Evolutionary conservation across 1,140 invertebrate species (phyloP), one percentile per base, ranked within the genome.

Genomic region (Cephus cinctus): DNA sequence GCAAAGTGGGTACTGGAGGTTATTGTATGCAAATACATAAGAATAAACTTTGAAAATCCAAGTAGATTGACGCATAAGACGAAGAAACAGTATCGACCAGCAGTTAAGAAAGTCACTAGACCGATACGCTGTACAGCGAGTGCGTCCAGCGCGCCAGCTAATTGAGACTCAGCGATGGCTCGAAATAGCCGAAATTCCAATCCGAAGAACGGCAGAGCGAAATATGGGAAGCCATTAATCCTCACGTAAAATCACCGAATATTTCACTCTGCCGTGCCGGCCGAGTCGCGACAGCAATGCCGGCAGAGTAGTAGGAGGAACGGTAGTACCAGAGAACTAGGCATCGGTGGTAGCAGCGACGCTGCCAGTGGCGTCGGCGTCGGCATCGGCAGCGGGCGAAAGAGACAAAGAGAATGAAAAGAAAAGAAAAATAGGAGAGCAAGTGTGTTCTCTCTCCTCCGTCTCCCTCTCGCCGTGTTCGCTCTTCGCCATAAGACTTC

Each of bases 101-200:
- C 32, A 49, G 52, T 62, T 59, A 54, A 55, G 54, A 56, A 27
- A 50, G 48, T 47, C 48, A 47, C 44, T 34, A 35, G 38, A 15
- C 32, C 47, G 44, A 44, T 52, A 52, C 49, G 49, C 39, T 42
- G 41, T 43, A 43, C 34, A 32, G 14, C 31, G 21, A 30, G 27
- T 32, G 5, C 27, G 34, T 21, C 30, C 25, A 5, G 41, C 11
- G 15, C 25, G 20, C 16, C 1, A 19, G 25, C 71, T 73, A 75
- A 75, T 75, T 73, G 67, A 70, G 68, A 75, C 70, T 71, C 67
- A 71, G 61, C 65, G 69, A 61, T 70, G 65, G 63, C 45, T 50
- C 58, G 68, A 64, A 73, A 71, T 72, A 73, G 71, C 67, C 71
- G 57, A 65, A 63, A 75, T 75, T 73, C 67, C 70, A 68, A 73